Conservation (phyloP, 2,888 invertebrate species). For the Dioctria linearis region DNA sequence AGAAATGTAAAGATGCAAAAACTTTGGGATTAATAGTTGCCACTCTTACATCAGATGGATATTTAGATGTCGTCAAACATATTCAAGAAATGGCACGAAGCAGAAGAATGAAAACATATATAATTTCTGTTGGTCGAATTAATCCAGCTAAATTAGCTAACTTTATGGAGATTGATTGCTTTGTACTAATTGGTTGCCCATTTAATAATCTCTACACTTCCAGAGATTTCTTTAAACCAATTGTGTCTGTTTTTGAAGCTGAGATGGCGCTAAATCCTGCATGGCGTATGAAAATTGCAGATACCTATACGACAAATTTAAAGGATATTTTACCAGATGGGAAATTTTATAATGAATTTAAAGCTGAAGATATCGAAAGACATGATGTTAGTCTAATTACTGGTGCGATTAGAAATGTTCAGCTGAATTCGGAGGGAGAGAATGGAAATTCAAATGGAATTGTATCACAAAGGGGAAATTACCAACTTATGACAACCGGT, state of each 20-base stretch:
- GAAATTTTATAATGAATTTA: constrained; percentile 71
- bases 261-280: constrained; percentile 84
- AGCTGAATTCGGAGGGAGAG: background rate
- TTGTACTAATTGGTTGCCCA: constrained; percentile 92
- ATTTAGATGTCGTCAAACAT: constrained; percentile 81
- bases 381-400: constrained; percentile 83
- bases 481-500: constrained; percentile 66
- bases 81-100: constrained; percentile 81
- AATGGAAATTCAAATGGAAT: constrained; percentile 63
- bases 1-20: constrained; percentile 92
- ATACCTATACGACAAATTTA: constrained; percentile 81
- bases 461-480: constrained; percentile 64
- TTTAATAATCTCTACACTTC: constrained; percentile 89
- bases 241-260: constrained; percentile 93
- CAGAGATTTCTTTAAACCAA: constrained; percentile 90
- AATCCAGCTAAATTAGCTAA: constrained; percentile 96
- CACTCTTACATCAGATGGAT: constrained; percentile 88
- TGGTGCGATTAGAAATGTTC: constrained; percentile 76
- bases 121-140: constrained; percentile 94
- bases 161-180: constrained; percentile 90
- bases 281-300: constrained; percentile 72
- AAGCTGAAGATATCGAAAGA: constrained; percentile 70
- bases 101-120: constrained; percentile 89
- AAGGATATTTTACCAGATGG: constrained; percentile 80
- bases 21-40: constrained; percentile 92